Evolutionary conservation across 2,888 invertebrate genomes (phyloP), one percentile per base, ranked within the genome.

Genomic region (Pterostichus madidus): DNA sequence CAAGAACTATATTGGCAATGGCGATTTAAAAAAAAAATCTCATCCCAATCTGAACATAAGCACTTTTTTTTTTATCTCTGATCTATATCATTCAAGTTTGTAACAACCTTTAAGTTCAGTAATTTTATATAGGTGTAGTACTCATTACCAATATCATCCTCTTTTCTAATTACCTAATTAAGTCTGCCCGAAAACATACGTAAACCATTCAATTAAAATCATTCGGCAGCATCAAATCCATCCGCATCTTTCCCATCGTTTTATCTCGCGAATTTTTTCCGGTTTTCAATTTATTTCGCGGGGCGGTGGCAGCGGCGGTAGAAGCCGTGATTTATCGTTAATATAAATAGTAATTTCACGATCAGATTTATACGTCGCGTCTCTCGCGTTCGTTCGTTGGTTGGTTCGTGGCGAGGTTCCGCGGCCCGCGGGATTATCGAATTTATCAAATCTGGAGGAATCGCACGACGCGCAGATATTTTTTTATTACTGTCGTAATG

Each of bases 281-380:
- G 52, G 71, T 80, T 80, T 80, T 80, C 71, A 80, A 80, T 80
- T 71, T 71, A 71, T 71, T 56, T 73, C 59, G 15, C 15, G 44
- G 53, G 44, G 46, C 15, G 68, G 32, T 13, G n/a, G 11, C 39
- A 8, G 39, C 59, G 35, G 80, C 13, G 35, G 13, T 13, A n/a
- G 53, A 7, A 35, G 4, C 8, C 71, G 75, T 81, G 81, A 81
- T 81, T 81, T 73, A 81, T 75, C 75, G 81, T 59, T 81, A 81
- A 81, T 80, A 80, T 80, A 80, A 80, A 80, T 81, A 81, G 75
- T 81, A 81, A 81, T 81, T 81, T 46, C 75, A 13, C 39, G 75
- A 81, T 81, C 75, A 81, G 75, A 81, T 81, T 81, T 81, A 75
- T 81, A 31, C 75, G 59, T 13, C 61, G 81, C 73, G 71, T 15